Evolutionary conservation across 2,113 vertebrate genomes (phyloP).

Genomic region (Ellobius talpinus): DNA sequence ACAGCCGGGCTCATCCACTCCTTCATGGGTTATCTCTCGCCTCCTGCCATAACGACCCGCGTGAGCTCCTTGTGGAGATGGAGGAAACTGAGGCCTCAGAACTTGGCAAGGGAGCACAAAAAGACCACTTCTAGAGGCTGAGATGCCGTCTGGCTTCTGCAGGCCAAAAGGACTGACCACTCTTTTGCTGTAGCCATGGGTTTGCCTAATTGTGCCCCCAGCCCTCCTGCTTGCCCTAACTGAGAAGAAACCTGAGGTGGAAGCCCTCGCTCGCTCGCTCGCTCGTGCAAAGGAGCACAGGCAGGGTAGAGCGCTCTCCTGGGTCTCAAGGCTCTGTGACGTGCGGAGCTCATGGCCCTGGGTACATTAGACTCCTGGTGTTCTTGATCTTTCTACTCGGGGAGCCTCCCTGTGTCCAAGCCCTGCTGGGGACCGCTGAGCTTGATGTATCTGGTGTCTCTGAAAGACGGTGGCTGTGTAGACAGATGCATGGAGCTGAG

Average conservation of each 20-base stretch:
- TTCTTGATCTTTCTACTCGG: background rate
- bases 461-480: background rate
- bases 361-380: accelerated
- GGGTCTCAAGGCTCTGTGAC: background rate
- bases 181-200: too few species aligned
- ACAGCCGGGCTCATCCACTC: too few species aligned
- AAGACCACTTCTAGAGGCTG: background rate
- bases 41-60: too few species aligned
- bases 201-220: background rate
- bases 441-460: background rate
- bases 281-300: accelerated
- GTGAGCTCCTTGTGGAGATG: background rate
- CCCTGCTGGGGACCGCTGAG: background rate
- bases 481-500: background rate
- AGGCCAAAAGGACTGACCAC: background rate
- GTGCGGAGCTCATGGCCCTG: background rate
- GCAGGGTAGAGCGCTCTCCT: background rate
- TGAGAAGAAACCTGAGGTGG: background rate
- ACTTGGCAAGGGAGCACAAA: background rate
- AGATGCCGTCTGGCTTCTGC: background rate
- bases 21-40: background rate
- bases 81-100: background rate
- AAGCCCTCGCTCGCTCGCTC: background rate
- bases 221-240: background rate
- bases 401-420: too few species aligned